Percentiles rank a stretch among this genome's conserved stretches.
Evolutionary conservation across 2,888 invertebrate species (phyloP).

Genomic region (Diarsia mendica): DNA sequence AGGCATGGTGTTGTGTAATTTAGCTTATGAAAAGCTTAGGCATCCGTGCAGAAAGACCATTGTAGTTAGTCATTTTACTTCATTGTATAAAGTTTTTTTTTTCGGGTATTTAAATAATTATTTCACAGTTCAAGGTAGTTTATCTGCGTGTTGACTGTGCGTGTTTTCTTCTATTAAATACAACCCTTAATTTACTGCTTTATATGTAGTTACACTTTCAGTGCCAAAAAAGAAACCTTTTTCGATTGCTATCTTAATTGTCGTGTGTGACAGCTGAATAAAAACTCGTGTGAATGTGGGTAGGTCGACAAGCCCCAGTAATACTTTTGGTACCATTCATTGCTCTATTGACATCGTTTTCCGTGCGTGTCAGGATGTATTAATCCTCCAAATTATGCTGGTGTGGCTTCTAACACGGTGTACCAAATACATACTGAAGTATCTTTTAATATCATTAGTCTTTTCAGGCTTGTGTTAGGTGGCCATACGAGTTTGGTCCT

Average conservation of each 20-base stretch:
- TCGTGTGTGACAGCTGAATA: slow-evolving; percentile 24
- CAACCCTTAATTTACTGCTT: slow-evolving; percentile 32
- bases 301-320: slow-evolving; percentile 44
- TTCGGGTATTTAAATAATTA: slow-evolving; percentile 1
- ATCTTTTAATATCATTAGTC: slow-evolving; percentile 7
- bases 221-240: slow-evolving; percentile 19
- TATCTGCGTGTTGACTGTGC: slow-evolving; percentile 40
- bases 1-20: background rate
- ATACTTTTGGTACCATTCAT: slow-evolving; percentile 24
- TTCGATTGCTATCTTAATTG: slow-evolving; percentile 47
- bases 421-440: slow-evolving; percentile 14
- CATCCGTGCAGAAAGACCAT: background rate
- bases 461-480: background rate
- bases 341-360: slow-evolving; percentile 41
- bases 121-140: slow-evolving; percentile 45
- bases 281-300: slow-evolving; percentile 21
- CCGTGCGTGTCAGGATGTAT: slow-evolving; percentile 48
- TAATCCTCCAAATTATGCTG: slow-evolving; percentile 43
- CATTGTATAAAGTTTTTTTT: background rate
- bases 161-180: slow-evolving; percentile 30
- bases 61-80: background rate
- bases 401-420: slow-evolving; percentile 22
- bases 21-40: background rate
- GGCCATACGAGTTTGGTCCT: background rate
- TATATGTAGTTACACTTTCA: slow-evolving; percentile 20